Percentiles rank a stretch among this genome's conserved stretches.
These are phyloP conservation scores for Volucella inanis DNA, from an alignment of 2,888 invertebrate genomes.

Conservation along the genomic window DNA sequence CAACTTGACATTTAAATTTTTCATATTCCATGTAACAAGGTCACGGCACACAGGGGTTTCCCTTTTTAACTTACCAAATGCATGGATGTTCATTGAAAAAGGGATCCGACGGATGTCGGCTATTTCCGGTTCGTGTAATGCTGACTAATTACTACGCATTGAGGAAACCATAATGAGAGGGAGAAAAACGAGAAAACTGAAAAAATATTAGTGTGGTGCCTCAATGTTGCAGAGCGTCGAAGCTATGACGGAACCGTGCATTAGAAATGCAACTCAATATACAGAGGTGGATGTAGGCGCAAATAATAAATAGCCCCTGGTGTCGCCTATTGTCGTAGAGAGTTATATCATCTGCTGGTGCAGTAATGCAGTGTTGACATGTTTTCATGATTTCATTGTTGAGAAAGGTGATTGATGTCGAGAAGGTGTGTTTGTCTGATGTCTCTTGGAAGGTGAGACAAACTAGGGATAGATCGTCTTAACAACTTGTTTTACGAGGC, in stretches of 20 bases:
- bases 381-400: too few species aligned
- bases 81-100: neutral
- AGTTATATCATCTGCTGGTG: neutral
- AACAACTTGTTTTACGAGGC: too few species aligned
- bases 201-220: constrained; percentile 11
- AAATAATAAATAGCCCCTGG: constrained; percentile 14
- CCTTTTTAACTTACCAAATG: neutral
- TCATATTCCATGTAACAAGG: constrained; percentile 2
- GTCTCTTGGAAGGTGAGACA: too few species aligned
- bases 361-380: too few species aligned
- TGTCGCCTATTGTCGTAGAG: constrained; percentile 7
- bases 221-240: neutral
- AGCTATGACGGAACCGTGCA: neutral
- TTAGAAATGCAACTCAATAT: neutral
- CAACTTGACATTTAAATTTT: neutral
- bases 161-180: constrained; percentile 6
- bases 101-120: constrained; percentile 50
- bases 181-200: neutral
- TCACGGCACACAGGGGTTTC: constrained; percentile 5
- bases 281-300: constrained; percentile 1
- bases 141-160: constrained; percentile 57
- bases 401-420: too few species aligned
- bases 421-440: too few species aligned
- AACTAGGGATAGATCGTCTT: too few species aligned
- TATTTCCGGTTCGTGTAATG: constrained; percentile 62